Percentiles rank a stretch among this genome's conserved stretches.
These are phyloP conservation scores for Endotricha flammealis DNA, from an alignment of 2,888 invertebrate species.

Conservation along the genomic window DNA sequence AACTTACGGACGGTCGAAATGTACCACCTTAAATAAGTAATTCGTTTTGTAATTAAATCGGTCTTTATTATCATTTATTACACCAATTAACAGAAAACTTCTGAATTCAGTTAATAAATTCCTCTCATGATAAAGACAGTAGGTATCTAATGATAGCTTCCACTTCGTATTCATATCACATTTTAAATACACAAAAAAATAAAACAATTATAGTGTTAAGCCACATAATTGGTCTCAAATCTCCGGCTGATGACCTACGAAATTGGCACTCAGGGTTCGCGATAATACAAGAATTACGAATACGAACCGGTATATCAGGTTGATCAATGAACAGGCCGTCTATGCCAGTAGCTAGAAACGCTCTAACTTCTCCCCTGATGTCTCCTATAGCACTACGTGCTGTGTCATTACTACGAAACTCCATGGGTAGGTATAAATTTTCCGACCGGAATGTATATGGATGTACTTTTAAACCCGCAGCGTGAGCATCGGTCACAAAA, in stretches of 20 bases:
- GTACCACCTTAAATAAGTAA: too few species aligned
- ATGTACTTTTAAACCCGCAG: conserved; percentile 59
- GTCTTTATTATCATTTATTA: too few species aligned
- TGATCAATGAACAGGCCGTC: conserved; percentile 66
- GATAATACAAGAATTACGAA: conserved; percentile 2
- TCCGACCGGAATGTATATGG: conserved; percentile 67
- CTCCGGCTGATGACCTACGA: not conserved
- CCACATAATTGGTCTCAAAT: not conserved
- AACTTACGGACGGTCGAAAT: too few species aligned
- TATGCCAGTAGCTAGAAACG: conserved; percentile 53
- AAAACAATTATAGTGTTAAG: not conserved
- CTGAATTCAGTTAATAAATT: too few species aligned
- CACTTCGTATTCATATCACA: too few species aligned
- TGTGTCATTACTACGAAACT: conserved; percentile 41
- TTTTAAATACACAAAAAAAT: too few species aligned
- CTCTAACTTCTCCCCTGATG: conserved; percentile 46
- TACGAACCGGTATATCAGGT: conserved; percentile 39
- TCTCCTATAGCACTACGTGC: conserved; percentile 45
- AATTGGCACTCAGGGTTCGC: conserved; percentile 6
- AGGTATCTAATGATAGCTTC: too few species aligned
- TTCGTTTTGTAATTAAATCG: too few species aligned
- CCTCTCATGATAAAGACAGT: too few species aligned
- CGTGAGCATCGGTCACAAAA: conserved; percentile 56
- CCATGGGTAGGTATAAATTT: conserved; percentile 51
- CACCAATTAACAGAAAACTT: too few species aligned